Percentiles rank a stretch among this genome's conserved stretches.
These are phyloP conservation scores for Cantharis rustica DNA, from an alignment of 2,888 invertebrate genomes.

Conservation along the genomic window DNA sequence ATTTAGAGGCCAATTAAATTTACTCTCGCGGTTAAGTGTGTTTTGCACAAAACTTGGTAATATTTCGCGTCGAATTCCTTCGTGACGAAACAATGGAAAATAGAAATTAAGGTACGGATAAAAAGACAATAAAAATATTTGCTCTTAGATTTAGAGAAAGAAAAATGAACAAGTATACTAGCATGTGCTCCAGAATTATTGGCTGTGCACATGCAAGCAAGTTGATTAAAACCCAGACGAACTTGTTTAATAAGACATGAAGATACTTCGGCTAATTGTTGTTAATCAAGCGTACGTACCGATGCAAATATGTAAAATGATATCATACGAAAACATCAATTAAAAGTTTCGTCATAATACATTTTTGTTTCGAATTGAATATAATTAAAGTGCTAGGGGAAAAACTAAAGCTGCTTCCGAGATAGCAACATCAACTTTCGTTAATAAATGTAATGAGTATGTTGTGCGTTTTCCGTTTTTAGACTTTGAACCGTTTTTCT, in stretches of 20 bases:
- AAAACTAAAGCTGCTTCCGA: not conserved
- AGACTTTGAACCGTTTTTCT: too few species aligned
- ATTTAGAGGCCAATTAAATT: not conserved
- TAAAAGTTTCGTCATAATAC: not conserved
- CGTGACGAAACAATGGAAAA: not conserved
- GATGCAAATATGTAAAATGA: not conserved
- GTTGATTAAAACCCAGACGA: not conserved
- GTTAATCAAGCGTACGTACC: not conserved
- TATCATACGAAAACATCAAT: not conserved
- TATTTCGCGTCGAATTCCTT: not conserved
- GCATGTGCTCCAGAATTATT: not conserved
- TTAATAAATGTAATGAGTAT: too few species aligned
- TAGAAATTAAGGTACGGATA: not conserved
- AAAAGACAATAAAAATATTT: not conserved
- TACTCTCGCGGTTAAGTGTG: not conserved
- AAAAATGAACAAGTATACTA: not conserved
- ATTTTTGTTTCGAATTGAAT: not conserved
- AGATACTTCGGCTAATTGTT: not conserved
- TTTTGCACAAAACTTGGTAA: not conserved
- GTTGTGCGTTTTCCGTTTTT: too few species aligned
- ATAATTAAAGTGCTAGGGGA: not conserved
- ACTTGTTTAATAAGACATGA: not conserved
- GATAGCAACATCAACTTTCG: too few species aligned
- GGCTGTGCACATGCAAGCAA: not conserved
- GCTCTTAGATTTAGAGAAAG: not conserved